Conservation (phyloP, 2,888 invertebrate species). For the Phorcus lineatus region DNA sequence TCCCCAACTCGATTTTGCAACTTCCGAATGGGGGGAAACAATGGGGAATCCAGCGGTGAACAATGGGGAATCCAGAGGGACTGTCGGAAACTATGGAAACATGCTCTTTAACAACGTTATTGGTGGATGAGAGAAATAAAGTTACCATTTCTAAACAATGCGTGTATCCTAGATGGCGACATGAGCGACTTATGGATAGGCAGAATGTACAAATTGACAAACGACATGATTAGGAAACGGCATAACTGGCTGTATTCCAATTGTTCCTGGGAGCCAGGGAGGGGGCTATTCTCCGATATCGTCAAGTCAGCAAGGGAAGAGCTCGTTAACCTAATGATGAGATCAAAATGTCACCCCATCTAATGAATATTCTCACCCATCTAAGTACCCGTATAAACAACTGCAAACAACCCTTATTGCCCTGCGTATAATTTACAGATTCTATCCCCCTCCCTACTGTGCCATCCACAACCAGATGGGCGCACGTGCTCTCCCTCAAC, state of each 20-base stretch:
- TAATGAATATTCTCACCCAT: not conserved
- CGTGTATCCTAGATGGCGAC: not conserved
- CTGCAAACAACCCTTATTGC: not conserved
- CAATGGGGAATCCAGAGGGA: not conserved
- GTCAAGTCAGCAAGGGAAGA: not conserved
- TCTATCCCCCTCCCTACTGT: too few relatives aligned
- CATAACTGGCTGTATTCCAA: not conserved
- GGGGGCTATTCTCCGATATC: not conserved
- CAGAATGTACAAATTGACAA: conserved; percentile 13
- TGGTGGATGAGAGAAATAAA: not conserved
- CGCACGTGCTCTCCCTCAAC: too few relatives aligned
- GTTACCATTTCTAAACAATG: not conserved
- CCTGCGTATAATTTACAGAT: not conserved
- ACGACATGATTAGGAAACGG: not conserved
- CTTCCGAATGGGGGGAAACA: not conserved
- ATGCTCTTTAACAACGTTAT: not conserved
- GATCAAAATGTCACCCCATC: not conserved
- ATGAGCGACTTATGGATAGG: not conserved
- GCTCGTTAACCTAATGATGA: not conserved
- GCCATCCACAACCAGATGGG: too few relatives aligned
- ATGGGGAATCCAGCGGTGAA: not conserved
- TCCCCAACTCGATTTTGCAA: not conserved
- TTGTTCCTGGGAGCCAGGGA: not conserved
- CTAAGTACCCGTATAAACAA: not conserved
- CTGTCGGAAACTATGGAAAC: not conserved